These are phyloP conservation scores for Danio albolineatus DNA, from an alignment of 2,797 vertebrate genomes.

Conservation along the genomic window DNA sequence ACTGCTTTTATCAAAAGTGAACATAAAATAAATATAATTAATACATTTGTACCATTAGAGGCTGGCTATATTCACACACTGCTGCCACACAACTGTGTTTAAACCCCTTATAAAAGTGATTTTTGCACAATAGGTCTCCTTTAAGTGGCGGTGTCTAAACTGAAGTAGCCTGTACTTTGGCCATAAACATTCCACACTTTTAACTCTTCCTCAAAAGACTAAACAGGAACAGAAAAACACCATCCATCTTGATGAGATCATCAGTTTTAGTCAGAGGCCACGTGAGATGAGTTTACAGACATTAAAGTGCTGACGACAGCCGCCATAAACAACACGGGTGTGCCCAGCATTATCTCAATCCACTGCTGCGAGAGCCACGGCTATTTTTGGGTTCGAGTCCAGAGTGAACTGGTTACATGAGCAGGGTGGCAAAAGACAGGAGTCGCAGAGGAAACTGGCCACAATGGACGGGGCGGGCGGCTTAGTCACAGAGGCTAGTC, in stretches of 20 bases:
- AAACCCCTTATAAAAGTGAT: no score
- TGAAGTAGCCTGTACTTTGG: neutral
- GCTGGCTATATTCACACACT: no score
- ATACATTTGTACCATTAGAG: no score
- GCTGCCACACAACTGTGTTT: no score
- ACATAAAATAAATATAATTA: no score
- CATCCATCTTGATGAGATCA: neutral
- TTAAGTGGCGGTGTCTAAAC: no score
- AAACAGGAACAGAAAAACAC: slow-evolving; percentile 30
- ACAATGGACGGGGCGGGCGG: slow-evolving; percentile 56
- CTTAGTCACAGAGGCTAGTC: slow-evolving; percentile 64
- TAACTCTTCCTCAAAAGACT: slow-evolving; percentile 1
- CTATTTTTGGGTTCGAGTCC: slow-evolving; percentile 50
- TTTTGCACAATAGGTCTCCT: no score
- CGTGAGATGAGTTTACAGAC: slow-evolving; percentile 19
- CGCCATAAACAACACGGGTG: slow-evolving; percentile 54
- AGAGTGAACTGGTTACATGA: slow-evolving; percentile 49
- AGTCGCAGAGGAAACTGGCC: slow-evolving; percentile 52
- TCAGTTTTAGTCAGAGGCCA: slow-evolving; percentile 11
- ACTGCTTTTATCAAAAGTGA: no score
- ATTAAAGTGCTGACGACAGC: slow-evolving; percentile 26
- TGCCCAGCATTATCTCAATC: slow-evolving; percentile 50
- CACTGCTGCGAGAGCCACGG: slow-evolving; percentile 32
- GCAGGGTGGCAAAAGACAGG: slow-evolving; percentile 55
- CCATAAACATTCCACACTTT: neutral